A percentile compares a stretch with the other conserved stretches of the same genome.
Conservation (phyloP, 53 echinoderm and acorn worm genomes). For the Antedon mediterranea region DNA sequence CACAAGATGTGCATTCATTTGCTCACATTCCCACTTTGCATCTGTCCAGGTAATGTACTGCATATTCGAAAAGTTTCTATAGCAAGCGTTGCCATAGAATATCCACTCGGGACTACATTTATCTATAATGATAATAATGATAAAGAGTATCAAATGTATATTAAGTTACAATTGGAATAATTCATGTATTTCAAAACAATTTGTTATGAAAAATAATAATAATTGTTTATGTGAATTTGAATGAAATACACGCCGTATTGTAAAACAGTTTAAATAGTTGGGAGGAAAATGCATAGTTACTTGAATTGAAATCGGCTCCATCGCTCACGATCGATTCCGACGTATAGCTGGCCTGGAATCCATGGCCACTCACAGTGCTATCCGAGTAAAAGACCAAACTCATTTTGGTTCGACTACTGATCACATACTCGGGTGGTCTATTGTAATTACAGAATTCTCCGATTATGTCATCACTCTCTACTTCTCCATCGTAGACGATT, state of each 20-base stretch:
- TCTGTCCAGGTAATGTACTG: conserved; percentile 57
- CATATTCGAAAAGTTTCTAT: conserved; percentile 2
- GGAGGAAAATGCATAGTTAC: too few species aligned
- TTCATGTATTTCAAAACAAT: too few species aligned
- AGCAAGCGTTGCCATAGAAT: conserved; percentile 20
- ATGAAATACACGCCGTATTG: too few species aligned
- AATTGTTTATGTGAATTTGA: too few species aligned
- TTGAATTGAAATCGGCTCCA: too few species aligned
- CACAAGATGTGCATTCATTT: conserved; percentile 48
- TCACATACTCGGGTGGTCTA: conserved; percentile 5
- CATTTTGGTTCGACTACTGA: conserved; percentile 14
- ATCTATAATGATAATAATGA: too few species aligned
- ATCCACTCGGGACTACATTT: conserved; percentile 22
- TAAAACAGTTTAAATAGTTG: too few species aligned
- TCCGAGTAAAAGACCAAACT: neutral
- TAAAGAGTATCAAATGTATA: too few species aligned
- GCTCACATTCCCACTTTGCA: conserved; percentile 46
- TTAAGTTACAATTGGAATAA: too few species aligned
- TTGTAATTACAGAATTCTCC: conserved; percentile 29
- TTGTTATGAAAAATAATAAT: too few species aligned
- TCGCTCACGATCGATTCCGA: neutral
- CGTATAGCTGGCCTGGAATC: neutral
- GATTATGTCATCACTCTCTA: neutral
- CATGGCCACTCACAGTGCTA: neutral
- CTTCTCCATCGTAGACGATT: conserved; percentile 5